These are phyloP conservation scores for Fabriciana adippe DNA, from an alignment of 2,888 invertebrate genomes.

Conservation along the genomic window DNA sequence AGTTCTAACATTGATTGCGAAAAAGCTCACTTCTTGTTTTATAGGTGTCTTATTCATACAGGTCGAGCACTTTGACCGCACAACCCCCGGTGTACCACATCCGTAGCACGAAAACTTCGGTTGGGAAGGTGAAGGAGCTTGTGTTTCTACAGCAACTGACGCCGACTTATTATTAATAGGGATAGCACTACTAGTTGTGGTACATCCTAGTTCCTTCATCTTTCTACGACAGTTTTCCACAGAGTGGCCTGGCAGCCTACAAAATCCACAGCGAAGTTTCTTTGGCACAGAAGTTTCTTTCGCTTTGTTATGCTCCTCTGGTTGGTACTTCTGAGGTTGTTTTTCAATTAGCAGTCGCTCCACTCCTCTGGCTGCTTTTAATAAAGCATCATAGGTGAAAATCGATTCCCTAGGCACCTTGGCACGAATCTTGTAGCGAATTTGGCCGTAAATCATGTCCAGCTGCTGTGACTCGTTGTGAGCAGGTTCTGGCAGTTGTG, in stretches of 20 bases:
- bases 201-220: neutral
- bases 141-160: neutral
- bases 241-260: constrained; percentile 26
- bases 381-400: too few species aligned
- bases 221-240: constrained; percentile 28
- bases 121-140: constrained; percentile 27
- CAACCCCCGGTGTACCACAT: constrained; percentile 35
- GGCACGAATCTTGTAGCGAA: too few species aligned
- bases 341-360: too few species aligned
- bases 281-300: neutral
- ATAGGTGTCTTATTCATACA: constrained; percentile 1
- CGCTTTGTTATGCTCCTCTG: neutral
- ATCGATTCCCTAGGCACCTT: too few species aligned
- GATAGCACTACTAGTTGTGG: neutral
- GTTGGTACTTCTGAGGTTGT: too few species aligned
- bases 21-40: constrained; percentile 26
- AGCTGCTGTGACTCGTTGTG: neutral
- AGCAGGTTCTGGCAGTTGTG: neutral
- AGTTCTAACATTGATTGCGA: constrained; percentile 19
- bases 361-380: too few species aligned
- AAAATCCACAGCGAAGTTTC: constrained; percentile 22
- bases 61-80: constrained; percentile 26
- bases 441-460: too few species aligned
- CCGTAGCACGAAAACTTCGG: constrained; percentile 35
- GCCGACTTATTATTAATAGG: neutral